Evolutionary conservation across 2,797 vertebrate genomes (phyloP), one percentile per base, ranked within the genome.

Genomic region (Crossoptilon crossoptilon): DNA sequence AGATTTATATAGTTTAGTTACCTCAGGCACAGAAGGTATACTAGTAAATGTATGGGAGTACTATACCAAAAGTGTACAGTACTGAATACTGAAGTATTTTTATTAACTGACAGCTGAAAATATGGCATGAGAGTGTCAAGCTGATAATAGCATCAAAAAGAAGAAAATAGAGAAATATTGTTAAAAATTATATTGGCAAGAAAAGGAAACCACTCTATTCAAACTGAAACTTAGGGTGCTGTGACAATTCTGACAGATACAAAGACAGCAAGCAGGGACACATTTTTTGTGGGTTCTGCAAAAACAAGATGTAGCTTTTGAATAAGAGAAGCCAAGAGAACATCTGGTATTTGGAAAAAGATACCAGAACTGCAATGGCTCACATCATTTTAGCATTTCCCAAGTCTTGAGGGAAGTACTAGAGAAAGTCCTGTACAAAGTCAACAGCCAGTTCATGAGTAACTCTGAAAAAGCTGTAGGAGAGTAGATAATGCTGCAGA

Each of bases 341-440:
- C 49, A 69, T 93, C 85, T 86, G 82, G 29, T 91, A 72, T 78
- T 78, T 81, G 51, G 46, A 43, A 90, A 90, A 88, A 95, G 85
- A 93, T 75, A 91, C 26, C 27, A 81, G 79, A 93, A 84, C 66
- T 67, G 76, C 79, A 81, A 6, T 75, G 89, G 76, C 26, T 92
- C 91, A 18, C 76, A 90, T 87, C 16, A 63, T 83, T 93, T 75
- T 94, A 92, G 84, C 89, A 91, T 92, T 41, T 91, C 49, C 63
- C 88, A 84, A 76, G 4, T 81, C 76, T 84, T 86, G 84, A 92
- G 74, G 58, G 82, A 91, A 46, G 53, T 71, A 60, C 79, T 93
- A 89, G 79, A 90, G 46, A 37, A 92, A 69, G 39, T 86, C 73
- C 89, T 88, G 67, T 13, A 44, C 63, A 66, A 69, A 96, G 76